These are phyloP conservation scores for Eupithecia abbreviata DNA, from an alignment of 2,888 invertebrate genomes.

Conservation along the genomic window DNA sequence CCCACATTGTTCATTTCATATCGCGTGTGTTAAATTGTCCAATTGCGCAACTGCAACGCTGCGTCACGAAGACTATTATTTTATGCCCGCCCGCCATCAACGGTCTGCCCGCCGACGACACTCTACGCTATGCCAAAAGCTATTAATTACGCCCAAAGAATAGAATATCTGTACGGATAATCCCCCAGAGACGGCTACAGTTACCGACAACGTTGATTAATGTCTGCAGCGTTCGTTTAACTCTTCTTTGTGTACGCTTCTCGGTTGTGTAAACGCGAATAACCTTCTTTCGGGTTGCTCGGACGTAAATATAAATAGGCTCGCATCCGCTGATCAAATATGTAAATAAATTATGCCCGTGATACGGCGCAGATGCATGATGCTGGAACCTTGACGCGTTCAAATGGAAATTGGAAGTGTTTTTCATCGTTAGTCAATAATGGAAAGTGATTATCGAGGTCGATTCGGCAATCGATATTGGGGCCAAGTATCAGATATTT, in stretches of 20 bases:
- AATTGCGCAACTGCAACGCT: slow-evolving; percentile 72
- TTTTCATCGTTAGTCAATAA: slow-evolving; percentile 59
- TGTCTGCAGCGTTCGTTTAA: slow-evolving; percentile 75
- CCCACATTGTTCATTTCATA: slow-evolving; percentile 63
- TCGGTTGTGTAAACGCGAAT: slow-evolving; percentile 73
- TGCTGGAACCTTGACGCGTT: slow-evolving; percentile 58
- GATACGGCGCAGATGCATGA: slow-evolving; percentile 66
- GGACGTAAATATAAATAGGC: slow-evolving; percentile 72
- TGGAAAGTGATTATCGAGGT: slow-evolving; percentile 60
- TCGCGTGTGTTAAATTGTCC: slow-evolving; percentile 70
- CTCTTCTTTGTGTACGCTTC: slow-evolving; percentile 71
- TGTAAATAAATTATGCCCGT: slow-evolving; percentile 65
- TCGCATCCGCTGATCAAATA: slow-evolving; percentile 68
- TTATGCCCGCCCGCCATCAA: slow-evolving; percentile 47
- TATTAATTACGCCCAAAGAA: slow-evolving; percentile 81
- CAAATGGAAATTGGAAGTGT: slow-evolving; percentile 52
- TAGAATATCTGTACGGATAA: slow-evolving; percentile 80
- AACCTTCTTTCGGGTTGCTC: slow-evolving; percentile 75
- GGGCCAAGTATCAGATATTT: slow-evolving; percentile 58
- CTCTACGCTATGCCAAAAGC: slow-evolving; percentile 79
- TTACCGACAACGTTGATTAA: slow-evolving; percentile 82
- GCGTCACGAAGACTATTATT: slow-evolving; percentile 73
- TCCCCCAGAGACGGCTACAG: slow-evolving; percentile 80
- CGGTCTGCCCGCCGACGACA: slow-evolving; percentile 64
- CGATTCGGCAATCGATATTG: slow-evolving; percentile 51